These are phyloP conservation scores for Deilephila porcellus DNA, from an alignment of 2,888 invertebrate genomes.

Conservation along the genomic window DNA sequence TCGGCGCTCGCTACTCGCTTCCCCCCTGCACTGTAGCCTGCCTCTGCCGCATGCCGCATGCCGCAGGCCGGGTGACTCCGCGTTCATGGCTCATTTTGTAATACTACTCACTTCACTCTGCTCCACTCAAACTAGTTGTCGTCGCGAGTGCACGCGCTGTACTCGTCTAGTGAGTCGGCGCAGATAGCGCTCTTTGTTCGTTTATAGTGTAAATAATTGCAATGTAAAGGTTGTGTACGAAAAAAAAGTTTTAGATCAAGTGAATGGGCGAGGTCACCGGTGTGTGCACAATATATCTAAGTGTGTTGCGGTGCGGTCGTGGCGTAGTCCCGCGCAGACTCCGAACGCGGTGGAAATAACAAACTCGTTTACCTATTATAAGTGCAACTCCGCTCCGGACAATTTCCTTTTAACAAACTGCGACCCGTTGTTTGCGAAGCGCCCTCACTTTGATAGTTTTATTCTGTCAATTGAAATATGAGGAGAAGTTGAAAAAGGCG, in stretches of 20 bases:
- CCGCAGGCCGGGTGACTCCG: conserved; percentile 36
- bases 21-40: conserved; percentile 53
- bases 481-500: conserved; percentile 49
- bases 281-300: conserved; percentile 42
- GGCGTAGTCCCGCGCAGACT: conserved; percentile 64
- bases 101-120: conserved; percentile 63
- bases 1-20: conserved; percentile 46
- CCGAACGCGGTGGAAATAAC: conserved; percentile 59
- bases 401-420: conserved; percentile 43
- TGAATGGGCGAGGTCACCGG: conserved; percentile 70
- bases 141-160: conserved; percentile 60
- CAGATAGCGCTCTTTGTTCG: conserved; percentile 64
- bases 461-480: conserved; percentile 45
- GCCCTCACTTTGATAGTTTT: conserved; percentile 45
- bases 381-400: conserved; percentile 45
- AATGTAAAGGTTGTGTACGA: conserved; percentile 50
- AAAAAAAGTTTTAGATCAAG: conserved; percentile 55
- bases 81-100: conserved; percentile 65
- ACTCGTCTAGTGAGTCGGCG: conserved; percentile 52
- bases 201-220: conserved; percentile 50
- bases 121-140: conserved; percentile 67
- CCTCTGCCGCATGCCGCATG: conserved; percentile 43
- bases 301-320: conserved; percentile 46
- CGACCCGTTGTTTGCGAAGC: conserved; percentile 44
- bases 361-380: conserved; percentile 54